Percentiles rank a stretch among this genome's conserved stretches.
These are phyloP conservation scores for Drosophila robusta DNA, from an alignment of 2,888 invertebrate species.

Conservation along the genomic window DNA sequence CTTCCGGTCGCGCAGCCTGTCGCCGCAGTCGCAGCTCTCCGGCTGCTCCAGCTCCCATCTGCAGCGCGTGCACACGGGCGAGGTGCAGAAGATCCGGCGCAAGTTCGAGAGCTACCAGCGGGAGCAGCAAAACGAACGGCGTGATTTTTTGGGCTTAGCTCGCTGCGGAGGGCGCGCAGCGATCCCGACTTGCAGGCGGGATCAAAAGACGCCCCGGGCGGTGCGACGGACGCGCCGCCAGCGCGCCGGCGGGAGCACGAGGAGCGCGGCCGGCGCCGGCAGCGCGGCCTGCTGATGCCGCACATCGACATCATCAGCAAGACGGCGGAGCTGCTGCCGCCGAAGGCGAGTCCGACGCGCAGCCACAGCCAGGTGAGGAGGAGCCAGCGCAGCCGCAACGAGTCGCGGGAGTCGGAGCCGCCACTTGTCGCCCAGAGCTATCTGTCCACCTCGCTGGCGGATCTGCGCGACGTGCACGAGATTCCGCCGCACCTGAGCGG, in stretches of 20 bases:
- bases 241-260: too few relatives aligned
- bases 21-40: conserved; percentile 90
- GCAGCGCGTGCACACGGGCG: conserved; percentile 90
- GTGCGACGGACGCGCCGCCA: conserved; percentile 64
- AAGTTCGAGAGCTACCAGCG: conserved; percentile 88
- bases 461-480: conserved; percentile 90
- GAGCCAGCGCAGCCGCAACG: conserved; percentile 89
- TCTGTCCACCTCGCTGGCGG: conserved; percentile 92
- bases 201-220: conserved; percentile 86
- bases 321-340: conserved; percentile 87
- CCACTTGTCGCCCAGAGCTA: conserved; percentile 35
- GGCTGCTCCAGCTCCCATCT: conserved; percentile 87
- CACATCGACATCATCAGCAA: conserved; percentile 96
- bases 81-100: conserved; percentile 91
- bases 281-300: conserved; percentile 90
- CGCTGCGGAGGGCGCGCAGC: conserved; percentile 89
- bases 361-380: conserved; percentile 88
- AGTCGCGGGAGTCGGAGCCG: conserved; percentile 58
- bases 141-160: conserved; percentile 83
- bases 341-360: conserved; percentile 62
- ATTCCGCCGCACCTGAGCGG: conserved; percentile 92
- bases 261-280: conserved; percentile 86
- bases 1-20: conserved; percentile 90
- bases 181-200: conserved; percentile 91
- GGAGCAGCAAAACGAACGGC: conserved; percentile 57